Conservation (phyloP, 2,797 vertebrate species). For the Acanthornis magna region DNA sequence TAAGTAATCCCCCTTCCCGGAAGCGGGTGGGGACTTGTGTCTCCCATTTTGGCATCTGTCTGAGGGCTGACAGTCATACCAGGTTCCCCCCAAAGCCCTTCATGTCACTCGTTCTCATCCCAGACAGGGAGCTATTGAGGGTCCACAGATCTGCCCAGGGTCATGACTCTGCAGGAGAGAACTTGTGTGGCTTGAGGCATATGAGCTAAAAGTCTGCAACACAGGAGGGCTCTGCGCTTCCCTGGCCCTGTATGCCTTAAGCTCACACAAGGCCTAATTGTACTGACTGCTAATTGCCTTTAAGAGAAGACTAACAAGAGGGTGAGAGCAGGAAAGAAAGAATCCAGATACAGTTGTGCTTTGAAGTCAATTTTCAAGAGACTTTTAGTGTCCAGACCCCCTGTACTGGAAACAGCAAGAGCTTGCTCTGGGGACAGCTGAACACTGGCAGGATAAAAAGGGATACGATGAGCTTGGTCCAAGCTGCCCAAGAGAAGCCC, state of each 20-base stretch:
- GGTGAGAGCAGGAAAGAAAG: background rate
- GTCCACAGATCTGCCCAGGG: background rate
- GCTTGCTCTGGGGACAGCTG: background rate
- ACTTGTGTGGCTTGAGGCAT: background rate
- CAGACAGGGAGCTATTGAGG: fast-evolving
- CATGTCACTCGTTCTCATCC: fast-evolving
- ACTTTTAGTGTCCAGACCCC: background rate
- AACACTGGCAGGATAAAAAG: background rate
- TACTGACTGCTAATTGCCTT: background rate
- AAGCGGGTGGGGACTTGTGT: fast-evolving
- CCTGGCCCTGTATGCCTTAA: background rate
- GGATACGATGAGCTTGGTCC: background rate
- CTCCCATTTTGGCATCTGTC: background rate
- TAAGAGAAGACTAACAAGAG: background rate
- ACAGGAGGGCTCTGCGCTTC: background rate
- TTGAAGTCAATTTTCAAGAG: background rate
- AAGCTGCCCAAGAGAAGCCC: background rate
- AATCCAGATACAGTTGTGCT: background rate
- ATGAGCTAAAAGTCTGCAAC: background rate
- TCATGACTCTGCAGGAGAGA: background rate
- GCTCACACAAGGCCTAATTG: background rate
- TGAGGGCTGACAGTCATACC: background rate
- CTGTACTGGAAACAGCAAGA: background rate
- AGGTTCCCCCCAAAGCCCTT: background rate
- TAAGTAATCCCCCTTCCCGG: background rate